Evolutionary conservation across 1,140 invertebrate genomes (phyloP).

Genomic region (Bombus soroeensis): DNA sequence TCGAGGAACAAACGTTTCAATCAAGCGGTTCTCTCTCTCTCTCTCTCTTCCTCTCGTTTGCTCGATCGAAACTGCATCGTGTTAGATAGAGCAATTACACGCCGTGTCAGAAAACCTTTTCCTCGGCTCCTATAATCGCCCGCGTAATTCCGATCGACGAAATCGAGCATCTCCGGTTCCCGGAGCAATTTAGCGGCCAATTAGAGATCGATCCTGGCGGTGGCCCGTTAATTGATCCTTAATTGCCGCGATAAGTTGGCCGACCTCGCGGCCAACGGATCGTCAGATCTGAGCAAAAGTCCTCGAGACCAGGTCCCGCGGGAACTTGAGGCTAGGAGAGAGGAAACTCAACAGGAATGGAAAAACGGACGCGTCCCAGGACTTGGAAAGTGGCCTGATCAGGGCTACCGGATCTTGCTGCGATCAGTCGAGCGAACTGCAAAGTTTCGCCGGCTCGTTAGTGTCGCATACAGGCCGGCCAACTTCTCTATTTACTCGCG

Average conservation of each 20-base stretch:
- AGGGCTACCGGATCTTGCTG: conserved; percentile 26
- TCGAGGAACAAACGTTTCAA: conserved; percentile 33
- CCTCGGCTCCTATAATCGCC: conserved; percentile 1
- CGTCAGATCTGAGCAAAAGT: conserved; percentile 42
- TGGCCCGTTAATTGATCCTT: conserved; percentile 63
- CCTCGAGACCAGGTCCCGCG: neutral
- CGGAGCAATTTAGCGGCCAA: conserved; percentile 52
- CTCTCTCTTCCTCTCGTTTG: neutral
- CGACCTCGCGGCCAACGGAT: conserved; percentile 35
- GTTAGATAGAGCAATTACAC: conserved; percentile 19
- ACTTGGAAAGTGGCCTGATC: conserved; percentile 51
- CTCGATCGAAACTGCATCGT: neutral
- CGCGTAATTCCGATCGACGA: conserved; percentile 42
- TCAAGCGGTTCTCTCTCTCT: neutral
- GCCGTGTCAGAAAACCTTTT: conserved; percentile 30
- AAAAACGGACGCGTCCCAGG: neutral
- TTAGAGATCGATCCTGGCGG: conserved; percentile 61
- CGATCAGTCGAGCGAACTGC: conserved; percentile 46
- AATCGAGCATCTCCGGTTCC: conserved; percentile 46
- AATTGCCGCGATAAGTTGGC: conserved; percentile 68
- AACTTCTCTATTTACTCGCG: conserved; percentile 67
- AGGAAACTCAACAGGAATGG: neutral
- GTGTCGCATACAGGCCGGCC: conserved; percentile 62
- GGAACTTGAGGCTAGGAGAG: neutral
- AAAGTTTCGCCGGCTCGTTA: conserved; percentile 70